phyloP scores from a whole-genome alignment of 2,797 vertebrate species.

The Craterocephalus amniculus region DNA sequence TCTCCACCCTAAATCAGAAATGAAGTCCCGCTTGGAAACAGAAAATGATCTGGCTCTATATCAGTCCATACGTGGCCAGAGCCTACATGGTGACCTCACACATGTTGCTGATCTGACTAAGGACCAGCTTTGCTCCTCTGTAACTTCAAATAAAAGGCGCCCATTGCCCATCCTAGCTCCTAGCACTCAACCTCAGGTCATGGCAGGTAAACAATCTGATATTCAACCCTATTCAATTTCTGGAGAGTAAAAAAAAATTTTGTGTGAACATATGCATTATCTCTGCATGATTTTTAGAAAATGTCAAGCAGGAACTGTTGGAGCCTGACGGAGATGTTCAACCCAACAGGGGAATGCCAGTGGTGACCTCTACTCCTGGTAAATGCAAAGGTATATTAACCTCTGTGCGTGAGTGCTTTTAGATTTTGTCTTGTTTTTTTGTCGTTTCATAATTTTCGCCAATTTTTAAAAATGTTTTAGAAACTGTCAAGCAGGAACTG shows the following conservation, averaged over 20 bases:
- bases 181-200: background rate
- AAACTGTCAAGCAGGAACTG: background rate
- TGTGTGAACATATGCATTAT: background rate
- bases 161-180: background rate
- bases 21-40: background rate
- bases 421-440: no score
- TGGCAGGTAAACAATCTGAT: background rate
- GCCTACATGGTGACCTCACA: background rate
- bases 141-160: background rate
- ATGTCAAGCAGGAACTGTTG: background rate
- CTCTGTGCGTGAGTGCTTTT: no score
- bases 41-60: background rate
- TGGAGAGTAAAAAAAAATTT: background rate
- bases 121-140: background rate
- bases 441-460: background rate
- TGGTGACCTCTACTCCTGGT: constrained; percentile 4
- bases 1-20: constrained; percentile 13
- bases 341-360: background rate
- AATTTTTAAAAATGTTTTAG: constrained; percentile 30
- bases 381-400: no score
- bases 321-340: background rate
- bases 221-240: background rate
- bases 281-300: constrained; percentile 19
- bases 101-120: background rate
- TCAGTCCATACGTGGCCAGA: background rate